Evolutionary conservation across 2,113 vertebrate genomes (phyloP).

Genomic region (Odocoileus hemionus): DNA sequence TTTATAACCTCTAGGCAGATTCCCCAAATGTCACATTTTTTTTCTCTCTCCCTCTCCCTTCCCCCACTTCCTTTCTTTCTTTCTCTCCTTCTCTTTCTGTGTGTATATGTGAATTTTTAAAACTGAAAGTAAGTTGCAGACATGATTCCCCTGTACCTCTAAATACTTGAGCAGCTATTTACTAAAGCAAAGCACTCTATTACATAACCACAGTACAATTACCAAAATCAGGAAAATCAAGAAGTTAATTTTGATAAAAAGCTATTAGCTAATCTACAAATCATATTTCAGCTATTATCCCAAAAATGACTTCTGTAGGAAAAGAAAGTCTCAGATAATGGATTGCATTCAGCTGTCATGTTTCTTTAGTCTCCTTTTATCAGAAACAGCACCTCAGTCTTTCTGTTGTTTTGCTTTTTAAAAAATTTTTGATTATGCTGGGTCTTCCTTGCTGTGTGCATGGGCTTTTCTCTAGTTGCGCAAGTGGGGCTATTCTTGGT

Average conservation of each 20-base stretch:
- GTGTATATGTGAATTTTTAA: neutral
- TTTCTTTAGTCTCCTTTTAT: neutral
- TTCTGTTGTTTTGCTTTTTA: neutral
- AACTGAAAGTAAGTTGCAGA: neutral
- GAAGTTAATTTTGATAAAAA: neutral
- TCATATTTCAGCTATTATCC: neutral
- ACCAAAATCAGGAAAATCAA: neutral
- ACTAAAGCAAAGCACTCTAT: neutral
- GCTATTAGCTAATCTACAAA: neutral
- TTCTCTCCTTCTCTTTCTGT: neutral
- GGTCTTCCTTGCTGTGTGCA: neutral
- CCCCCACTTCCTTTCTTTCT: neutral
- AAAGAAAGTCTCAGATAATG: neutral
- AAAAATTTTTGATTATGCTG: neutral
- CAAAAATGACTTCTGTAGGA: neutral
- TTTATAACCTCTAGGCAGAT: neutral
- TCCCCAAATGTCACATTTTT: neutral
- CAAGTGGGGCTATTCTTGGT: neutral
- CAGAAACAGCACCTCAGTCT: neutral
- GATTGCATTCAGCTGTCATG: neutral
- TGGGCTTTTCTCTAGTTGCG: neutral
- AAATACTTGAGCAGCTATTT: neutral
- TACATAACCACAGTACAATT: neutral
- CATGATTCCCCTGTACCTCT: neutral
- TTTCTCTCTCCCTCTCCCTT: neutral